Conservation (phyloP, 2,797 vertebrate species). For the Poeciliopsis gracilis region DNA sequence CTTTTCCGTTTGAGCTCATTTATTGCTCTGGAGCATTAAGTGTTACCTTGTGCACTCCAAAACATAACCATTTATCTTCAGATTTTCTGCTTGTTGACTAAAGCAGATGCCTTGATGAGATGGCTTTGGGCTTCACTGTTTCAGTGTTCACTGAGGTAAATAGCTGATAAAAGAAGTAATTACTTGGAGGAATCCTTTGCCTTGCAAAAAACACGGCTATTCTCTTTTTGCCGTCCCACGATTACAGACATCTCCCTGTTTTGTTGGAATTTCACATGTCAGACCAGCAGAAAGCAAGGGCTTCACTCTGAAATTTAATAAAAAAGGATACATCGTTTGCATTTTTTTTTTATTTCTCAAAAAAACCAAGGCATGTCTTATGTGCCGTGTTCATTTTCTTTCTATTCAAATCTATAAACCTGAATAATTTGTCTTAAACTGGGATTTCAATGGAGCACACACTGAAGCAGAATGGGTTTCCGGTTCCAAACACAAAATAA, state of each 20-base stretch:
- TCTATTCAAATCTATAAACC: not conserved
- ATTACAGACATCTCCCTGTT: not conserved
- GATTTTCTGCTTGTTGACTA: not conserved
- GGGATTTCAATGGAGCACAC: not conserved
- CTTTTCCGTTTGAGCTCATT: not conserved
- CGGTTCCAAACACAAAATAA: not conserved
- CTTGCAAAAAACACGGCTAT: not conserved
- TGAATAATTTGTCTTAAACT: not conserved
- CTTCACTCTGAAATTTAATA: not conserved
- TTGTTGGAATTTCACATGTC: not conserved
- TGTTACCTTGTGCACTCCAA: not conserved
- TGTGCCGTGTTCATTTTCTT: not conserved
- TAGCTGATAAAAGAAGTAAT: not conserved
- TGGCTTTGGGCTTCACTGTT: not conserved
- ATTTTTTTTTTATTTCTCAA: not conserved
- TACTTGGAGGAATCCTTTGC: not conserved
- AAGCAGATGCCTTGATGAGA: not conserved
- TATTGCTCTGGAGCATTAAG: not conserved
- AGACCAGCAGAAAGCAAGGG: not conserved
- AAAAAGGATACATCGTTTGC: not conserved
- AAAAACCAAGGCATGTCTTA: not conserved
- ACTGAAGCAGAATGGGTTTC: not conserved
- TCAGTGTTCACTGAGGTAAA: not conserved
- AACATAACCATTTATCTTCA: not conserved
- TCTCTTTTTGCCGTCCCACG: too few relatives aligned